These are phyloP conservation scores for Paramormyrops hopkinsi DNA, from an alignment of 2,797 vertebrate species.

Conservation along the genomic window DNA sequence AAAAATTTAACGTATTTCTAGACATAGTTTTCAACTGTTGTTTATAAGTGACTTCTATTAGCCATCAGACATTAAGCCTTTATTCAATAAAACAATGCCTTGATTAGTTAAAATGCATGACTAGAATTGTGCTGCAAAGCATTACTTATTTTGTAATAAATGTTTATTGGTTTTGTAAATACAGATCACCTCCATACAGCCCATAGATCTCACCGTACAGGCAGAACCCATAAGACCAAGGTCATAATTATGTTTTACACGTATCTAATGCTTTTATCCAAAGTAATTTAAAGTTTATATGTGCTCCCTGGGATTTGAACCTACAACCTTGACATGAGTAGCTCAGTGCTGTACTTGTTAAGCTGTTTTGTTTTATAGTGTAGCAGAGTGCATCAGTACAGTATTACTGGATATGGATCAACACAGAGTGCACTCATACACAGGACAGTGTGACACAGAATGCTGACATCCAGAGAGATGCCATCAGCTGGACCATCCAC, in stretches of 20 bases:
- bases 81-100: neutral
- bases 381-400: neutral
- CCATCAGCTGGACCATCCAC: neutral
- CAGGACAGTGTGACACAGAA: neutral
- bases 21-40: neutral
- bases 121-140: neutral
- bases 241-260: slow-evolving; percentile 7
- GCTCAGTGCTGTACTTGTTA: neutral
- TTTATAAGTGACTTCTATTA: neutral
- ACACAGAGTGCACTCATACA: neutral
- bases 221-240: neutral
- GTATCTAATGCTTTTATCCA: neutral
- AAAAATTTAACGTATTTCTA: neutral
- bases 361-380: neutral
- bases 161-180: slow-evolving; percentile 6
- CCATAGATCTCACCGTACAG: neutral
- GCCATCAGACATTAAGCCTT: neutral
- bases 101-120: neutral
- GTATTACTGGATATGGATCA: neutral
- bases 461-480: neutral
- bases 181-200: neutral
- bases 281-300: neutral
- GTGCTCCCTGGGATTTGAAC: neutral
- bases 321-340: neutral
- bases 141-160: neutral